Evolutionary conservation across 2,888 invertebrate species (phyloP), one percentile per base, ranked within the genome.

Genomic region (Trimorus sp.): DNA sequence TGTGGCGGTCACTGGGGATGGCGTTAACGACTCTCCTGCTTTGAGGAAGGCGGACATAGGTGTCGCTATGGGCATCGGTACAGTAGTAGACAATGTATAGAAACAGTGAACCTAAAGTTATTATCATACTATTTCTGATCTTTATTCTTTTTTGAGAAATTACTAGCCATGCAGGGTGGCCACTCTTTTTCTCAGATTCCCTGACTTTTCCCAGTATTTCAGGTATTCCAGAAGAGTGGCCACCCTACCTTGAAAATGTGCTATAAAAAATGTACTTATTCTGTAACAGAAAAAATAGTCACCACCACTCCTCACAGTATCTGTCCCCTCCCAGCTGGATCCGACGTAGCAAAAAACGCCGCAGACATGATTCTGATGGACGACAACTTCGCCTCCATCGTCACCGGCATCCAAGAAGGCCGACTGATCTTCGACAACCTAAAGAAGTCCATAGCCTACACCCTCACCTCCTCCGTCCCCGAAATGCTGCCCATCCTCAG

Each of bases 361-460:
- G 97, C 97, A 7, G 97, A 97, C 89, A 97, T 97, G 94, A 96
- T 97, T 89, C 92, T 97, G 79, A 93, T 97, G 92, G 97, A 97
- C 87, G 97, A 97, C 89, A 97, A 97, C 91, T 97, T 97, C 89
- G 96, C 97, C 0, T 96, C 97, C 0, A 97, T 97, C 79, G 97
- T 97, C 0, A 95, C 94, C 1, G 97, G 97, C 59, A 96, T 97
- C 15, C 97, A 97, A 90, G 96, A 96, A 90, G 96, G 96, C n/a
- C 93, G 96, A 63, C 93, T 96, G 86, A 97, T 97, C 90, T 97
- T 96, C 89, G 97, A 97, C 90, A 97, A 97, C 90, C 91, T 97
- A 85, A 97, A 97, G 90, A 97, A 97, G 92, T 96, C 96, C 0
- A 95, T 97, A 79, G 96, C 96, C 71, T 97, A 97, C 92, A 96